These are phyloP conservation scores for Anabacerthia variegaticeps DNA, from an alignment of 2,797 vertebrate species.

Conservation along the genomic window DNA sequence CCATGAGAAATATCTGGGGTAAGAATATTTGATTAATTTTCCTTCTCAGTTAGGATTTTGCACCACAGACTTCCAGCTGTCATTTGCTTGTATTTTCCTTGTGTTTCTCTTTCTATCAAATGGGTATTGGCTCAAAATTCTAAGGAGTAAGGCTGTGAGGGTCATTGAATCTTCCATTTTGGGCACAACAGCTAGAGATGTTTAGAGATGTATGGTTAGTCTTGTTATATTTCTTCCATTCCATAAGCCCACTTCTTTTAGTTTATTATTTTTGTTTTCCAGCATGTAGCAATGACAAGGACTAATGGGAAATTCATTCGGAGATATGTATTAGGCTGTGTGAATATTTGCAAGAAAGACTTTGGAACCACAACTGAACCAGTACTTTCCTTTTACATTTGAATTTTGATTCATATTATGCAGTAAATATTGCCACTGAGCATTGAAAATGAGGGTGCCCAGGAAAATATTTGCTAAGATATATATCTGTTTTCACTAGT, in stretches of 20 bases:
- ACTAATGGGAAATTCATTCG: not conserved
- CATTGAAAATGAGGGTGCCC: not conserved
- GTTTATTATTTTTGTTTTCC: not conserved
- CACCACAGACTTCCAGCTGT: not conserved
- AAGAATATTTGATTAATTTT: not conserved
- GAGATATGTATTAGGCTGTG: not conserved
- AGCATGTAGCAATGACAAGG: not conserved
- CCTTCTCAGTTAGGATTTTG: not conserved
- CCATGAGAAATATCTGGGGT: not conserved
- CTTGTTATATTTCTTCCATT: not conserved
- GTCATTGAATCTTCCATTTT: not conserved
- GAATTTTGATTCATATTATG: not conserved
- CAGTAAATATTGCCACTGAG: not conserved
- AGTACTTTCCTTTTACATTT: not conserved
- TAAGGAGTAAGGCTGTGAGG: not conserved
- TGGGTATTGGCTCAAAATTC: not conserved
- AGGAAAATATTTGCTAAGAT: not conserved
- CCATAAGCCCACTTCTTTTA: not conserved
- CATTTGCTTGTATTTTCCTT: not conserved
- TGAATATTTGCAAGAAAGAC: not conserved
- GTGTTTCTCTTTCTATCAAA: not conserved
- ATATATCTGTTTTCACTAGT: not conserved
- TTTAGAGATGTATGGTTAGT: not conserved
- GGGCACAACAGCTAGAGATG: not conserved
- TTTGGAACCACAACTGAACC: not conserved